These are phyloP conservation scores for Sinosuthora webbiana DNA, from an alignment of 2,113 vertebrate species.

Conservation along the genomic window DNA sequence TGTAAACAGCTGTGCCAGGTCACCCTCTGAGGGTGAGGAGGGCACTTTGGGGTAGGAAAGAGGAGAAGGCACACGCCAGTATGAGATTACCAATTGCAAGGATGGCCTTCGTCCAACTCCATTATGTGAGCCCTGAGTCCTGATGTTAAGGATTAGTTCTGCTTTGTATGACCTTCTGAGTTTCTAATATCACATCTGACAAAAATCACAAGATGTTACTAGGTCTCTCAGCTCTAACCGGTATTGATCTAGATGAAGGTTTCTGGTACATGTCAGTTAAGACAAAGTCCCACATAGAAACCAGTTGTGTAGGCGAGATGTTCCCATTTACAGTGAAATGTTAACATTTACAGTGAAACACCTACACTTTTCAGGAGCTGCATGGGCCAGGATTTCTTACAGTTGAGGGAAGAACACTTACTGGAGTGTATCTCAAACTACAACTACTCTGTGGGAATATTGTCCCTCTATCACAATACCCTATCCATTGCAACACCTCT, in stretches of 20 bases:
- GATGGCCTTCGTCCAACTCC: neutral
- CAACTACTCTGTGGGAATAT: neutral
- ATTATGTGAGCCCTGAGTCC: constrained; percentile 8
- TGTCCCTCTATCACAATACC: neutral
- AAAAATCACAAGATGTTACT: neutral
- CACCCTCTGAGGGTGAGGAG: neutral
- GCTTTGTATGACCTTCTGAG: constrained; percentile 1
- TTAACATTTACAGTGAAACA: neutral
- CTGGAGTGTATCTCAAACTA: neutral
- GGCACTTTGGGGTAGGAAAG: neutral
- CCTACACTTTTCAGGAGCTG: neutral
- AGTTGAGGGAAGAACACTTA: neutral
- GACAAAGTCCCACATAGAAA: neutral
- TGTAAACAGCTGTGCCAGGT: neutral
- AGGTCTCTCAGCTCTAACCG: neutral
- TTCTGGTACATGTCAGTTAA: neutral
- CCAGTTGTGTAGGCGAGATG: neutral
- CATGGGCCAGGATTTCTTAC: neutral
- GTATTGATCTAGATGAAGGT: neutral
- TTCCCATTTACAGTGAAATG: neutral
- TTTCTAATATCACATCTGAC: constrained; percentile 3
- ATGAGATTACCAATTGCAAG: neutral
- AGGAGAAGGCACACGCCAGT: neutral
- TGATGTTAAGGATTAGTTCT: constrained; percentile 50
- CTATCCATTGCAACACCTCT: neutral